Conservation (phyloP, 1,140 invertebrate species). For the Calliopsis andreniformis region DNA sequence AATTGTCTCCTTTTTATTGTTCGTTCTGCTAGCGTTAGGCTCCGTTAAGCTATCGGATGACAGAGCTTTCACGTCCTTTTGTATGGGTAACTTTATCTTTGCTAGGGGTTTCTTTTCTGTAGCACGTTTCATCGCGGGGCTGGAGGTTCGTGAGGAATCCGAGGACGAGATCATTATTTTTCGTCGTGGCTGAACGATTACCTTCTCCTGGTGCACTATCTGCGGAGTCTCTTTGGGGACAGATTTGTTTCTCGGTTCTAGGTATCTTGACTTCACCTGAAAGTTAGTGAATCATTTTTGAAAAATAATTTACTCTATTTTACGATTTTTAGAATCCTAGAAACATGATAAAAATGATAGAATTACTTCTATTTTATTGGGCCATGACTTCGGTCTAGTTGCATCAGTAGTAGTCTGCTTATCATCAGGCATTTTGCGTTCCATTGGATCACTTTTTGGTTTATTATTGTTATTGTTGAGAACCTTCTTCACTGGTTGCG, state of each 20-base stretch:
- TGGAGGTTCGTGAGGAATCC: slow-evolving; percentile 85
- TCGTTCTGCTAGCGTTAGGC: slow-evolving; percentile 68
- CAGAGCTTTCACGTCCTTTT: slow-evolving; percentile 78
- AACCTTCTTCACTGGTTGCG: slow-evolving; percentile 71
- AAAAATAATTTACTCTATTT: background rate
- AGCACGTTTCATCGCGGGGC: slow-evolving; percentile 84
- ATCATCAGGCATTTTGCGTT: slow-evolving; percentile 76
- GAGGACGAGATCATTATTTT: slow-evolving; percentile 83
- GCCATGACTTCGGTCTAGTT: slow-evolving; percentile 79
- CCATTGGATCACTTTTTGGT: slow-evolving; percentile 78
- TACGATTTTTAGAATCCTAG: background rate
- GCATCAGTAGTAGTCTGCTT: slow-evolving; percentile 67
- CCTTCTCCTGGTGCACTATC: slow-evolving; percentile 71
- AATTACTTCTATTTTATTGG: slow-evolving; percentile 78
- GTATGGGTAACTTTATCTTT: slow-evolving; percentile 77
- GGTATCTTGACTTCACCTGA: slow-evolving; percentile 82
- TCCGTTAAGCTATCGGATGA: slow-evolving; percentile 82
- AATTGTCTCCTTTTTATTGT: slow-evolving; percentile 64
- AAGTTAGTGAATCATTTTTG: slow-evolving; percentile 25
- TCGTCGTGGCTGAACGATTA: slow-evolving; percentile 69
- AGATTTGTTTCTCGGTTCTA: slow-evolving; percentile 81
- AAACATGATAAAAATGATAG: background rate
- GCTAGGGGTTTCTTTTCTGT: slow-evolving; percentile 74
- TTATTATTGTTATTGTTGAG: too few relatives aligned
- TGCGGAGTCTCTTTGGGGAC: slow-evolving; percentile 67